Conservation (phyloP, 2,113 vertebrate species). For the Tonatia bakeri region DNA sequence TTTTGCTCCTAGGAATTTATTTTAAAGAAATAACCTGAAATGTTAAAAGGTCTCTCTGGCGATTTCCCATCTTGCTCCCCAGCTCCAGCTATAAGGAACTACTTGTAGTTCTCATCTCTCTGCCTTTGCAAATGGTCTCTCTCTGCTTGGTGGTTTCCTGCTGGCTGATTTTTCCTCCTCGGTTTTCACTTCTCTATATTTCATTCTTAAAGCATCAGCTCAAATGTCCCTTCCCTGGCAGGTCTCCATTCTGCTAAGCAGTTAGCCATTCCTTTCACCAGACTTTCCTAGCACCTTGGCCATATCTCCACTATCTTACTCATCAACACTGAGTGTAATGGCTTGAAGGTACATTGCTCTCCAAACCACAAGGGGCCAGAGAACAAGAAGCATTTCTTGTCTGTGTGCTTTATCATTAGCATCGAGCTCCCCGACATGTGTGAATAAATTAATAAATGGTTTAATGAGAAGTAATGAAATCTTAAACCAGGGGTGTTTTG, state of each 20-base stretch:
- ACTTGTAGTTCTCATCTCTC: not conserved
- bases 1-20: not conserved
- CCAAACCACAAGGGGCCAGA: not conserved
- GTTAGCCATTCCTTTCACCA: not conserved
- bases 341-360: not conserved
- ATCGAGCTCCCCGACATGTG: not conserved
- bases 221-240: not conserved
- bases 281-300: not conserved
- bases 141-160: not conserved
- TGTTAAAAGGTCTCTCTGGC: not conserved
- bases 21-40: not conserved
- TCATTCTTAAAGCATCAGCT: not conserved
- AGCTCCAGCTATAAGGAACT: not conserved
- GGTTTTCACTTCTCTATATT: not conserved
- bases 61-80: not conserved
- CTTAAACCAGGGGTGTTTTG: not conserved
- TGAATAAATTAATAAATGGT: not conserved
- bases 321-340: fast-evolving
- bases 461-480: not conserved
- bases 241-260: not conserved
- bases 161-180: not conserved
- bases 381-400: not conserved
- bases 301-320: not conserved
- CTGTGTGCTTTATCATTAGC: not conserved
- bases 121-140: not conserved